Conservation (phyloP, 1,140 invertebrate genomes). For the Nautilus pompilius region DNA sequence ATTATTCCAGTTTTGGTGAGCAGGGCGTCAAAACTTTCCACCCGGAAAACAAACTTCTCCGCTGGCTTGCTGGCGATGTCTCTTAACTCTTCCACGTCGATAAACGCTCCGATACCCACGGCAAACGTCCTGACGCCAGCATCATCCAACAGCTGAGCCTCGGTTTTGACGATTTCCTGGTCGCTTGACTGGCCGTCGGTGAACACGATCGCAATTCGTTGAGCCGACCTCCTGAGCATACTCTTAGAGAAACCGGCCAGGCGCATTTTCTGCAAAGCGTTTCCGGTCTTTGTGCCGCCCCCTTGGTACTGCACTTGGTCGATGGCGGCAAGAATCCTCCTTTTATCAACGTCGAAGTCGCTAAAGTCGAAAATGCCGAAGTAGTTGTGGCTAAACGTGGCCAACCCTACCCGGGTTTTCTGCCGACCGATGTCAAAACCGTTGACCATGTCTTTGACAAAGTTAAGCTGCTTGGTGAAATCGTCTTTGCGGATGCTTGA, state of each 20-base stretch:
- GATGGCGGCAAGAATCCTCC: not conserved
- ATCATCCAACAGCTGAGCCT: slow-evolving; percentile 8
- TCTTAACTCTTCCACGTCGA: slow-evolving; percentile 6
- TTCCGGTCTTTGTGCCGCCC: slow-evolving; percentile 3
- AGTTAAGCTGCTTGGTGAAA: slow-evolving; percentile 23
- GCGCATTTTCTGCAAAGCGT: not conserved
- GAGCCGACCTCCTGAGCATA: not conserved
- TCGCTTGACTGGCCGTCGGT: slow-evolving; percentile 7
- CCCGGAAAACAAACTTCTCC: not conserved
- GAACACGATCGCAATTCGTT: not conserved
- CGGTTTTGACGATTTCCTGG: not conserved
- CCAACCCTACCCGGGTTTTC: slow-evolving; percentile 18
- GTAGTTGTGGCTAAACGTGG: slow-evolving; percentile 11
- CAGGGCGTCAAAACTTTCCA: not conserved
- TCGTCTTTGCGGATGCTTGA: slow-evolving; percentile 27
- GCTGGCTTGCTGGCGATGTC: slow-evolving; percentile 1
- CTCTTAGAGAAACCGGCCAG: not conserved
- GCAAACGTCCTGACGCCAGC: slow-evolving; percentile 13
- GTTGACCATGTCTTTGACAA: slow-evolving; percentile 20
- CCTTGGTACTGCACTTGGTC: not conserved
- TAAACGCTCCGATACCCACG: slow-evolving; percentile 7
- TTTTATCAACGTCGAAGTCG: not conserved
- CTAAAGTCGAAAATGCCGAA: slow-evolving; percentile 5
- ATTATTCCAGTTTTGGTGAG: not conserved
- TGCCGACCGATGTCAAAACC: slow-evolving; percentile 19